phyloP scores from a whole-genome alignment of 2,797 vertebrate genomes.

The Catharus ustulatus region DNA sequence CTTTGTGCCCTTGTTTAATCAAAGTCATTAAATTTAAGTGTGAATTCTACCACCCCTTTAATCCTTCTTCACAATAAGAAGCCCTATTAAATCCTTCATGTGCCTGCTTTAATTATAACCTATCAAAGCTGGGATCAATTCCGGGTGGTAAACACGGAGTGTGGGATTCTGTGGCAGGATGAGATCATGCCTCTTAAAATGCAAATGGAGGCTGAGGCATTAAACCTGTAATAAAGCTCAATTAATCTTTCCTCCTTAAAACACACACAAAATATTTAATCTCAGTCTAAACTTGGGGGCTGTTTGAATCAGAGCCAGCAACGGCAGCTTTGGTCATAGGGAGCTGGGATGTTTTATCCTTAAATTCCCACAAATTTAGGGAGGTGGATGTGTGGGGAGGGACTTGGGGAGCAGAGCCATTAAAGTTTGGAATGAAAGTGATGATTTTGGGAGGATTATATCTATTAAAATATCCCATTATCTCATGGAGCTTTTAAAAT shows the following conservation, averaged over 20 bases:
- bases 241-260: slow-evolving; percentile 65
- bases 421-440: background rate
- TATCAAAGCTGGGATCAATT: slow-evolving; percentile 61
- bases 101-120: slow-evolving; percentile 68
- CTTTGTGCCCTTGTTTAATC: slow-evolving; percentile 22
- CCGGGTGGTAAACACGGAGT: slow-evolving; percentile 49
- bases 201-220: slow-evolving; percentile 58
- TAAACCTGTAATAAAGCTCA: slow-evolving; percentile 69
- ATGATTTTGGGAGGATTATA: background rate
- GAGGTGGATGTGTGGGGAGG: background rate
- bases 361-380: background rate
- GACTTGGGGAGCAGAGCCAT: background rate
- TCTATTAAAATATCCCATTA: background rate
- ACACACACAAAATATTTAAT: slow-evolving; percentile 58
- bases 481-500: background rate
- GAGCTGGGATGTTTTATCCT: background rate
- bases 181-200: slow-evolving; percentile 66
- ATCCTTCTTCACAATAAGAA: slow-evolving; percentile 66
- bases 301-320: background rate
- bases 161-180: slow-evolving; percentile 5
- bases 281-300: slow-evolving; percentile 16
- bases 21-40: slow-evolving; percentile 53
- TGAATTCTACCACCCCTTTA: slow-evolving; percentile 54
- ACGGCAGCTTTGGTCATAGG: background rate
- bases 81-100: slow-evolving; percentile 66